phyloP scores from a whole-genome alignment of 2,888 invertebrate genomes.

The Trachelus tabidus region DNA sequence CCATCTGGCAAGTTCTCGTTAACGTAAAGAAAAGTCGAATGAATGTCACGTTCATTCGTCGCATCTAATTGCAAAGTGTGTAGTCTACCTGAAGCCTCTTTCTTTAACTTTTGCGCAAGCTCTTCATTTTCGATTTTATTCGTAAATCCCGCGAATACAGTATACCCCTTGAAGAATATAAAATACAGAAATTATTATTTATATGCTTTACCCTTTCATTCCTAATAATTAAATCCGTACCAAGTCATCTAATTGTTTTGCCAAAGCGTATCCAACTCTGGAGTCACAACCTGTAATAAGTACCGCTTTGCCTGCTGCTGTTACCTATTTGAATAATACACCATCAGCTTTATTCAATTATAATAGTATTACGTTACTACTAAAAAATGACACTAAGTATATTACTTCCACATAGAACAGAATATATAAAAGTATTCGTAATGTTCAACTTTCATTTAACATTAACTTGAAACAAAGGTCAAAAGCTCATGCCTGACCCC shows the following conservation, averaged over 20 bases:
- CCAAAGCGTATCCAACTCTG: slow-evolving; percentile 78
- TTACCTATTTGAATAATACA: slow-evolving; percentile 71
- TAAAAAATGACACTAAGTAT: neutral
- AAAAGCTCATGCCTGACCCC: slow-evolving; percentile 11
- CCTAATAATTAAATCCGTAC: slow-evolving; percentile 47
- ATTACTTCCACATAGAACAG: neutral
- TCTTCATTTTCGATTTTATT: slow-evolving; percentile 75
- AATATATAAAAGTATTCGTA: neutral
- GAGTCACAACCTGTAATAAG: slow-evolving; percentile 88
- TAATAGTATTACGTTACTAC: slow-evolving; percentile 2
- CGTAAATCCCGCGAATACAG: slow-evolving; percentile 88
- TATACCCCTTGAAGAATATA: slow-evolving; percentile 73
- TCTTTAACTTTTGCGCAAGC: slow-evolving; percentile 77
- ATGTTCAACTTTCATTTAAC: neutral
- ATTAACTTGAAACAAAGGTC: slow-evolving; percentile 23
- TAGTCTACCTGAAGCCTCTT: slow-evolving; percentile 80
- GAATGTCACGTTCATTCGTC: slow-evolving; percentile 80
- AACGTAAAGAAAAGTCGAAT: slow-evolving; percentile 81
- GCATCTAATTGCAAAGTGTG: slow-evolving; percentile 84
- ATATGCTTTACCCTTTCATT: neutral
- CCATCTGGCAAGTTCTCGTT: slow-evolving; percentile 83
- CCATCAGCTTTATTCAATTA: neutral
- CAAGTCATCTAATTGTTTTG: slow-evolving; percentile 83
- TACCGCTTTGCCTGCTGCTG: slow-evolving; percentile 85
- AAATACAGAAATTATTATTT: slow-evolving; percentile 17